Percentiles rank a stretch among this genome's conserved stretches.
These are phyloP conservation scores for Beroe ovata DNA, from an alignment of 37 sponge, comb jelly and placozoan species.

Conservation along the genomic window DNA sequence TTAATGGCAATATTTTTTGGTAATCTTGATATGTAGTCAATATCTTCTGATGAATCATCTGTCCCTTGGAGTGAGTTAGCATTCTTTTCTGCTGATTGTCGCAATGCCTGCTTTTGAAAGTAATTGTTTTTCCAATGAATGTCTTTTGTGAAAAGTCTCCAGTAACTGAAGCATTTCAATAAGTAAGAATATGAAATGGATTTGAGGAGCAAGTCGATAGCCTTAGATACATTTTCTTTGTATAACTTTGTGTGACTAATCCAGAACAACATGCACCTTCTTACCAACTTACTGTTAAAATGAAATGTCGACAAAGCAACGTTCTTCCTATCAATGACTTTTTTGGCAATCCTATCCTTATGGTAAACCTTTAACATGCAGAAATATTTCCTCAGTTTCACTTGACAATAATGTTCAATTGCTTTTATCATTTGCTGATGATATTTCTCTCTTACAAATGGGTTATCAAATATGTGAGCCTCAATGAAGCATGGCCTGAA, in stretches of 20 bases:
- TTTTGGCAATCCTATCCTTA: neutral
- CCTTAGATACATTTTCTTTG: slow-evolving; percentile 7
- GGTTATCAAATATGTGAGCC: slow-evolving; percentile 53
- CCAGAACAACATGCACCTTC: neutral
- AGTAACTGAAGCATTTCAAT: slow-evolving; percentile 7
- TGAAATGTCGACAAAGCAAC: neutral
- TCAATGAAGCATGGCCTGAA: slow-evolving; percentile 51
- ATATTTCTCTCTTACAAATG: slow-evolving; percentile 3
- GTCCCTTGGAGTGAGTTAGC: neutral
- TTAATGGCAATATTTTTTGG: slow-evolving; percentile 12
- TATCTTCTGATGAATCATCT: neutral
- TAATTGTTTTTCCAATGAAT: slow-evolving; percentile 67
- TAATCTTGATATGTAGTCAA: slow-evolving; percentile 21
- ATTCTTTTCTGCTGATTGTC: neutral
- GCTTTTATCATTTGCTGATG: slow-evolving; percentile 32
- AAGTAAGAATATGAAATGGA: slow-evolving; percentile 35
- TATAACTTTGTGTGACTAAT: neutral
- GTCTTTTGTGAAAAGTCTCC: slow-evolving; percentile 29
- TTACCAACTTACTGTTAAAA: neutral
- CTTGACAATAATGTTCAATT: slow-evolving; percentile 3
- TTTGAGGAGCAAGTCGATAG: slow-evolving; percentile 5
- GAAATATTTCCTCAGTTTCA: slow-evolving; percentile 29
- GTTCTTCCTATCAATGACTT: neutral
- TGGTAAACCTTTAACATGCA: neutral
- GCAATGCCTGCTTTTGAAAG: slow-evolving; percentile 40